phyloP scores from a whole-genome alignment of 2,113 vertebrate species.

The Carettochelys insculpta region DNA sequence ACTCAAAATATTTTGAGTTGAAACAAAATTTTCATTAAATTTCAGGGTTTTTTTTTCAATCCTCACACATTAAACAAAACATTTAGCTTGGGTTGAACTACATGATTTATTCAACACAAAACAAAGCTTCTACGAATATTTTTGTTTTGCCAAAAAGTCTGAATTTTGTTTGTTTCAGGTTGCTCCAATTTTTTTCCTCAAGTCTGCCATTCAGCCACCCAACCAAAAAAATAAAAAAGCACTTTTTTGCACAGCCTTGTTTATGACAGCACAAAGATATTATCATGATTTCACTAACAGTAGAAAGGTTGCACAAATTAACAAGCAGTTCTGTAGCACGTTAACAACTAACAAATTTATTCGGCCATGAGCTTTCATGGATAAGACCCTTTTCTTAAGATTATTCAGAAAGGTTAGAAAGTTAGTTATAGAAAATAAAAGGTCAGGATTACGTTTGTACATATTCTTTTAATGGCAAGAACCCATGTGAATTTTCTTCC shows the following conservation, averaged over 20 bases:
- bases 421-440: background rate
- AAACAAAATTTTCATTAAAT: background rate
- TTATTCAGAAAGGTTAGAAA: too few relatives aligned
- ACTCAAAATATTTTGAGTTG: background rate
- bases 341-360: too few relatives aligned
- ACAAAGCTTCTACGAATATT: background rate
- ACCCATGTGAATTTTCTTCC: fast-evolving
- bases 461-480: background rate
- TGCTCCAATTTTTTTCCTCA: background rate
- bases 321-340: too few relatives aligned
- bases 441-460: background rate
- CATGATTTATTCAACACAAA: background rate
- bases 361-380: too few relatives aligned
- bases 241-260: background rate
- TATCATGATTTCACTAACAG: background rate
- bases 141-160: background rate
- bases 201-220: background rate
- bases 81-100: background rate
- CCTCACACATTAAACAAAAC: background rate
- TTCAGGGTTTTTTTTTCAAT: too few relatives aligned
- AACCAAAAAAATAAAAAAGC: background rate
- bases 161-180: background rate
- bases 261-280: background rate
- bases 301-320: too few relatives aligned
- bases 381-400: too few relatives aligned